Conservation (phyloP, 1,140 invertebrate species). For the Drosophila sechellia region DNA sequence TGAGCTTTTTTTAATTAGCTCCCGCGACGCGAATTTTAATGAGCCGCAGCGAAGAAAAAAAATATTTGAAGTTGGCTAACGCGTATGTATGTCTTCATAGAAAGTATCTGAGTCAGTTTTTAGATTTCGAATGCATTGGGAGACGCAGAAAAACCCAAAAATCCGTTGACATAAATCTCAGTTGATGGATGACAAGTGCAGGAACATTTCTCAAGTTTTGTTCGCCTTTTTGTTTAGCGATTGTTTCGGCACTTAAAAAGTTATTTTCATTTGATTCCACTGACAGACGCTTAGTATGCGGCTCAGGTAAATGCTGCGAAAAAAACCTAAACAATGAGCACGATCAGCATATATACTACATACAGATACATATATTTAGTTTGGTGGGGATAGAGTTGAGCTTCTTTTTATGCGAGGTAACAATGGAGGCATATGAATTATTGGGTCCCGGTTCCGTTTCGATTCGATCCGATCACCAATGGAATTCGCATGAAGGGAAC, state of each 20-base stretch:
- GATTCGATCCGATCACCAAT: conserved; percentile 36
- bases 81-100: conserved; percentile 12
- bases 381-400: conserved; percentile 27
- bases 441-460: conserved; percentile 50
- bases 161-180: conserved; percentile 58
- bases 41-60: conserved; percentile 47
- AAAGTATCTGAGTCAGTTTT: conserved; percentile 41
- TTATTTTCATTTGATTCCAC: conserved; percentile 61
- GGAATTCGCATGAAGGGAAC: conserved; percentile 59
- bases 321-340: conserved; percentile 75
- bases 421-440: conserved; percentile 75
- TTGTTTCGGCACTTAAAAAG: conserved; percentile 48
- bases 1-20: conserved; percentile 70
- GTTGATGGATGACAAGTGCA: conserved; percentile 65
- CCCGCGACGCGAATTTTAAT: conserved; percentile 69
- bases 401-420: conserved; percentile 71
- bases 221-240: conserved; percentile 6
- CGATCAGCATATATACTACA: conserved; percentile 58
- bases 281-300: conserved; percentile 55
- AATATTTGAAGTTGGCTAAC: conserved; percentile 6
- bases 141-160: conserved; percentile 24
- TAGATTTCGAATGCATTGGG: conserved; percentile 25
- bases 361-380: conserved; percentile 22
- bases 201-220: conserved; percentile 43
- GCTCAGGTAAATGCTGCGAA: conserved; percentile 68